Evolutionary conservation across 2,113 vertebrate genomes (phyloP).

Genomic region (Galbula dea): DNA sequence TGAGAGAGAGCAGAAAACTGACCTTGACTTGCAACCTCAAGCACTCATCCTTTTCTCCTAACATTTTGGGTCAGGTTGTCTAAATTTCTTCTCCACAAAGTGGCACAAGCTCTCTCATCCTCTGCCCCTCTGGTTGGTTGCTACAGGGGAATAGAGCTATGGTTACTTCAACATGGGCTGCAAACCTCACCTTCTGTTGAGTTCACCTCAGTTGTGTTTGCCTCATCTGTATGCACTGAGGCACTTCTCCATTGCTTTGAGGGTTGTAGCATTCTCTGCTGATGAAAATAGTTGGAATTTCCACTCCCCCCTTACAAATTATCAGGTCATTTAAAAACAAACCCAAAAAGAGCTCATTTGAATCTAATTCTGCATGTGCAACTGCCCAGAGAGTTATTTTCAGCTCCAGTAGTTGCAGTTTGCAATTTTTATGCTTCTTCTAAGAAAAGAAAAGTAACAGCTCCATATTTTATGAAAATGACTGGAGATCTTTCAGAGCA

Average conservation of each 20-base stretch:
- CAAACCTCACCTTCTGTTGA: not conserved
- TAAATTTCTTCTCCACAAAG: not conserved
- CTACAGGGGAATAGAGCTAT: not conserved
- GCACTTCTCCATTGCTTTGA: not conserved
- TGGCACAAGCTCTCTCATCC: not conserved
- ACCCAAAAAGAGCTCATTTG: slow-evolving; percentile 74
- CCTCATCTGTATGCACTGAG: not conserved
- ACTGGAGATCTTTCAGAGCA: slow-evolving; percentile 46
- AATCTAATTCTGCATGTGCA: slow-evolving; percentile 74
- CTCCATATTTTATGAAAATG: slow-evolving; percentile 64
- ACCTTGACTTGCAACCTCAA: not conserved
- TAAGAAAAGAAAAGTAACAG: slow-evolving; percentile 69
- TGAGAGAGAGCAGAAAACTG: not conserved
- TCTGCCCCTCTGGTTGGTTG: not conserved
- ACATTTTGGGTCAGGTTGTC: fast-evolving
- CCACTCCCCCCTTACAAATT: slow-evolving; percentile 53
- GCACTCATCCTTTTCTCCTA: not conserved
- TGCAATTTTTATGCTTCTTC: slow-evolving; percentile 69
- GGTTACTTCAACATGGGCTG: fast-evolving
- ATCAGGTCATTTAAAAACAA: slow-evolving; percentile 71
- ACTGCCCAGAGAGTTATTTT: slow-evolving; percentile 76
- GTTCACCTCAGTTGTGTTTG: not conserved
- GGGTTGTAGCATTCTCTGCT: slow-evolving; percentile 23
- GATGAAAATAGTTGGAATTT: slow-evolving; percentile 59
- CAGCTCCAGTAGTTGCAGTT: slow-evolving; percentile 70